Evolutionary conservation across 2,113 vertebrate genomes (phyloP), one percentile per base, ranked within the genome.

Genomic region (Arothron firmamentum): DNA sequence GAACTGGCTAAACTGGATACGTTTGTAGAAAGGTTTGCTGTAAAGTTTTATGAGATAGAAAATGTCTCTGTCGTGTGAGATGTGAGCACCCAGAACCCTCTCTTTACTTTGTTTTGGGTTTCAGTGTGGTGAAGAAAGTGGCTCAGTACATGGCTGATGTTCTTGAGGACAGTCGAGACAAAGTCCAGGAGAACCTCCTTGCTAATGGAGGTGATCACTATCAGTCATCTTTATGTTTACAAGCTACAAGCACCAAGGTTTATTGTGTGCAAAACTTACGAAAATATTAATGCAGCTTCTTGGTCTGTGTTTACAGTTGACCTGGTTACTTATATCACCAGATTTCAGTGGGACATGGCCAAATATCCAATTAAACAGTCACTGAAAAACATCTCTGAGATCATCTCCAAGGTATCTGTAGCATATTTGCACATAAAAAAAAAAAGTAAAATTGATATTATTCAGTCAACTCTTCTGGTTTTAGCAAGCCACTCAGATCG

Each of bases 301-400:
- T 38, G 17, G 21, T 13, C 45, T n/a, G 19, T 17, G 41, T 31
- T 15, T 38, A 1, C 80, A 99, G 97, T 99, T 83, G 97, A 99
- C 85, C 88, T 99, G 88, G 92, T 99, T 76, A 99, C 97, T 31
- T 99, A 99, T 56, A 90, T 99, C 85, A 96, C 94, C 75, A 91
- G 97, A 71, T 99, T 98, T 84, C 97, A 99, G 83, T 99, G 97
- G 97, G 97, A 99, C 80, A 99, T 99, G 97, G 97, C 97, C 28
- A 99, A 99, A 83, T 99, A 99, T 52, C 97, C 97, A 38, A 99
- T 99, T 87, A 99, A 99, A 79, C 97, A 99, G 72, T 99, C 97
- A 18, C 84, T 99, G 88, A 99, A 99, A 90, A 98, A 99, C 88
- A 99, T 99, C 88, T 97, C 96, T 77, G 97, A 99, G 89, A 99